Base-by-base conservation (phyloP, 2,888 invertebrate species). In the Hypolimnas misippus region DNA sequence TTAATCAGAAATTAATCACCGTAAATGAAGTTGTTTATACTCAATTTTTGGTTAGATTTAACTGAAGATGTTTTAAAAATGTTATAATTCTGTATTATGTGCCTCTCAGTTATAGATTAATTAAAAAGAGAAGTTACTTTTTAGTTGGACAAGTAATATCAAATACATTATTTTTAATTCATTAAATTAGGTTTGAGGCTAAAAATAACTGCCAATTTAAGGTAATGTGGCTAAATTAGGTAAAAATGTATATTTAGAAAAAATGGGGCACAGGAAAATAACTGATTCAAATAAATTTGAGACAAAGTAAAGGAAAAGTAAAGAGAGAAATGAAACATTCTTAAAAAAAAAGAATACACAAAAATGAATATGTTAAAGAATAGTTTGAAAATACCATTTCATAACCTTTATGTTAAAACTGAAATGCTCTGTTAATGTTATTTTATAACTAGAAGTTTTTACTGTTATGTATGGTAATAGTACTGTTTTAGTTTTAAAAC, bases 201-300 rank as follows among this genome's bases (percentile, higher is more conserved):
- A 46, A 46, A 19, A 19, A 21, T 46, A 12, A 21, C 44, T 46
- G 44, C 44, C 21, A 46, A 21, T 46, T 12, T 46, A 21, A 46
- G 4, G 8, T 42, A 42, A 46, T 46, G 10, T 46, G 44, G 44
- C 44, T 46, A 46, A 16, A 12, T 46, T 46, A 46, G 21, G 21
- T 46, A 46, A 46, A 21, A 19, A 1, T 4, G 5, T 46, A 42
- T 46, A 19, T 46, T 17, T 46, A 42, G 2, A 42, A 3, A 46
- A 19, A 12, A 12, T 42, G 12, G 12, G 3, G 19, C 5, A 19
- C 17, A 21, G 21, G n/a, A 12, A 46, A 21, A 46, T 4, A n/a
- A 12, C 19, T 21, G 17, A 46, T 46, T 21, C 12, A 12, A 21
- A 21, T 46, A 21, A 12, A 46, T 46, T 46, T 21, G 21, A 21